These are phyloP conservation scores for Mystacides longicornis DNA, from an alignment of 2,888 invertebrate genomes.

Conservation along the genomic window DNA sequence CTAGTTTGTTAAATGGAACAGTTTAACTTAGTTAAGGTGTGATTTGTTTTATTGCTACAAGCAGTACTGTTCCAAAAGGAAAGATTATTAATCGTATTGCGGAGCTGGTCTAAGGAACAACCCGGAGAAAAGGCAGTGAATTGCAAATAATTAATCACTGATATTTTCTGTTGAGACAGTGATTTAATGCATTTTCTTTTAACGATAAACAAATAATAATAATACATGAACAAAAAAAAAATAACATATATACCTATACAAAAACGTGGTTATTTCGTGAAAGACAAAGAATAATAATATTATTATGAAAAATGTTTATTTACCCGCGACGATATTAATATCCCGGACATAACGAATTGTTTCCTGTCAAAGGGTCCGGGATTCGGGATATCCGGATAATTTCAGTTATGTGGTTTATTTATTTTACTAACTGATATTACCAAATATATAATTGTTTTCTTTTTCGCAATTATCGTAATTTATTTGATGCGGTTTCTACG, in stretches of 20 bases:
- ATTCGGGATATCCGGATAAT: not conserved
- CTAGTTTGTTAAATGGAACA: too few species aligned
- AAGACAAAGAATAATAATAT: not conserved
- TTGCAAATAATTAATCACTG: too few species aligned
- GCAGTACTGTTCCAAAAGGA: too few species aligned
- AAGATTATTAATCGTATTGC: too few species aligned
- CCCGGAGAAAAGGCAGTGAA: too few species aligned
- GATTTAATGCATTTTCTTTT: not conserved
- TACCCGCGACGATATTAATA: not conserved
- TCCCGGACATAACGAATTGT: not conserved
- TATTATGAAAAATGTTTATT: not conserved
- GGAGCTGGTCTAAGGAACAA: too few species aligned
- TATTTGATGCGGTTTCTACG: not conserved
- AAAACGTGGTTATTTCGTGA: not conserved
- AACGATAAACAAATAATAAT: not conserved
- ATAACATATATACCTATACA: too few species aligned
- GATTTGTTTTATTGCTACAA: too few species aligned
- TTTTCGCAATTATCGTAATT: too few species aligned
- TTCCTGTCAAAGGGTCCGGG: not conserved
- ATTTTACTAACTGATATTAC: not conserved
- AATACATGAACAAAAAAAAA: not conserved
- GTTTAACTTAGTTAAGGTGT: too few species aligned
- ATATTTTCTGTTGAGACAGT: too few species aligned
- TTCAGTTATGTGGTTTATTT: slow-evolving; percentile 1
- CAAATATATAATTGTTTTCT: not conserved